Percentiles rank a stretch among this genome's conserved stretches.
phyloP scores from a whole-genome alignment of 1,140 invertebrate genomes.

The Pseudomyrmex dendroicus region DNA sequence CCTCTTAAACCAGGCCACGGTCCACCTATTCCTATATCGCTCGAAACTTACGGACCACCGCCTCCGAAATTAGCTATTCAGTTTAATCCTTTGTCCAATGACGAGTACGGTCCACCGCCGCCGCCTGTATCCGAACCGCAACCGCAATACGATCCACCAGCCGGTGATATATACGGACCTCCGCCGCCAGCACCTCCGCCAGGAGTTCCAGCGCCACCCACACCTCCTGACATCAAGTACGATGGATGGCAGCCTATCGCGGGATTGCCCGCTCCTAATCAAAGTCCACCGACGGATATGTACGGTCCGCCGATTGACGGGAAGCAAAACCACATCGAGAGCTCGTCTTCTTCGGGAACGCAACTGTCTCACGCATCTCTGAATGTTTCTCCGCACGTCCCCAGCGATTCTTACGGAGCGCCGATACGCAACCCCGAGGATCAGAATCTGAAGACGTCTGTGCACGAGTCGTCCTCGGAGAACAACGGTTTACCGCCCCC shows the following conservation, averaged over 20 bases:
- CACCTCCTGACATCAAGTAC: slow-evolving; percentile 91
- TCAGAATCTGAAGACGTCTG: slow-evolving; percentile 79
- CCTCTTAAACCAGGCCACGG: slow-evolving; percentile 72
- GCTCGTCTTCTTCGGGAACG: not conserved
- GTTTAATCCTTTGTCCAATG: slow-evolving; percentile 83
- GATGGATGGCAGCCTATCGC: slow-evolving; percentile 94
- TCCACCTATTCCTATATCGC: slow-evolving; percentile 78
- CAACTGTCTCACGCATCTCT: slow-evolving; percentile 9
- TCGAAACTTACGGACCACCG: slow-evolving; percentile 81
- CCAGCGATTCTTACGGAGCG: slow-evolving; percentile 82
- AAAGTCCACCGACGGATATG: slow-evolving; percentile 56
- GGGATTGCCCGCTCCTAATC: slow-evolving; percentile 79
- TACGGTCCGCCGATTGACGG: slow-evolving; percentile 76
- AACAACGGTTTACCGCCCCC: slow-evolving; percentile 83
- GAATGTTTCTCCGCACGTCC: slow-evolving; percentile 69
- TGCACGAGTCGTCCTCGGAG: slow-evolving; percentile 75
- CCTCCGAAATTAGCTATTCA: slow-evolving; percentile 82
- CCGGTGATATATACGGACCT: slow-evolving; percentile 84
- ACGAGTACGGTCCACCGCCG: slow-evolving; percentile 84
- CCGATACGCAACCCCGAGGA: slow-evolving; percentile 82
- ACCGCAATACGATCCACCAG: slow-evolving; percentile 81
- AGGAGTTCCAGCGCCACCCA: slow-evolving; percentile 89
- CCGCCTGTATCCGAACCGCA: slow-evolving; percentile 65
- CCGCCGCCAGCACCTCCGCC: slow-evolving; percentile 87
- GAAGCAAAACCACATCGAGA: slow-evolving; percentile 50